These are phyloP conservation scores for Schrankia costaestrigalis DNA, from an alignment of 2,888 invertebrate species.

Conservation along the genomic window DNA sequence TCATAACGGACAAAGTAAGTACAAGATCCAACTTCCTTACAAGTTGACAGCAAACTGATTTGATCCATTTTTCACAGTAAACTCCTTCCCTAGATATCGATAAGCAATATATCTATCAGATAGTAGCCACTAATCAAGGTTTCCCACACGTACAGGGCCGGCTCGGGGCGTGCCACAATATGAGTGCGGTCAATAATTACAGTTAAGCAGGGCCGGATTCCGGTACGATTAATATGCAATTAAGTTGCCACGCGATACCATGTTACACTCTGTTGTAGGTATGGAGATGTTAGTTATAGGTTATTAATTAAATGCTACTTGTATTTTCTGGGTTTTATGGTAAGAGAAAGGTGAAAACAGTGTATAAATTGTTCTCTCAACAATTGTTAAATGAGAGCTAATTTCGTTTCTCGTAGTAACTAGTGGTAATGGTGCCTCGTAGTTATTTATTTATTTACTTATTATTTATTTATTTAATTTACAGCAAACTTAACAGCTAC, in stretches of 20 bases:
- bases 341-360: too few species aligned
- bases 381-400: too few species aligned
- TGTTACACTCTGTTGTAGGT: conserved; percentile 17
- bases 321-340: conserved; percentile 26
- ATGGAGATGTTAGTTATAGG: conserved; percentile 29
- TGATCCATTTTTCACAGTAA: conserved; percentile 9
- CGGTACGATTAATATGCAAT: conserved; percentile 51
- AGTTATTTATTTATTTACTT: too few species aligned
- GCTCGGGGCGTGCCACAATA: conserved; percentile 33
- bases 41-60: conserved; percentile 1
- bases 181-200: conserved; percentile 48
- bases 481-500: too few species aligned
- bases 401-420: too few species aligned
- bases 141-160: conserved; percentile 30
- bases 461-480: too few species aligned
- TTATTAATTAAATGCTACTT: conserved; percentile 33
- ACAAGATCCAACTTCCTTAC: too few species aligned
- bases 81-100: conserved; percentile 15
- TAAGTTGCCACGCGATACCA: conserved; percentile 46
- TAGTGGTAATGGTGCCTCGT: too few species aligned
- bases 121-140: conserved; percentile 27
- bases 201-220: conserved; percentile 47
- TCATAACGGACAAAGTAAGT: too few species aligned
- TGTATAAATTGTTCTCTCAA: too few species aligned
- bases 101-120: conserved; percentile 34